Evolutionary conservation across 1,140 invertebrate species (phyloP).

Genomic region (Chymomyza costata): DNA sequence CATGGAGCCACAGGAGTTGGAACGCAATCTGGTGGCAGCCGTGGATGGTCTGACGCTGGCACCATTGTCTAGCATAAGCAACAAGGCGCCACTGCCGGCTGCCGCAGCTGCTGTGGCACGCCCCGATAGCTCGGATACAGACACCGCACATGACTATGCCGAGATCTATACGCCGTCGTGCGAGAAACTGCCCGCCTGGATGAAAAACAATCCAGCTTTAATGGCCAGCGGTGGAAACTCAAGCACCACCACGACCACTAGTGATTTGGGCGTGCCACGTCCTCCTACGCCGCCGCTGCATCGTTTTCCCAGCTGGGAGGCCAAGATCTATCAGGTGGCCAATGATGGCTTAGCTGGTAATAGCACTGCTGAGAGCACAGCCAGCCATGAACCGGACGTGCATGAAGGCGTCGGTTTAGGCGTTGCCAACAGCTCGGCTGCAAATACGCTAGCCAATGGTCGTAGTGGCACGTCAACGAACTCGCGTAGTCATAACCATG

Average conservation of each 20-base stretch:
- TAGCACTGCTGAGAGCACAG: slow-evolving; percentile 28
- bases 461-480: slow-evolving; percentile 14
- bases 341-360: slow-evolving; percentile 84
- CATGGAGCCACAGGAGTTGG: slow-evolving; percentile 76
- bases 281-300: slow-evolving; percentile 94
- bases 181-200: slow-evolving; percentile 80
- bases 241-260: slow-evolving; percentile 75
- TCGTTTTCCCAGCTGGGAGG: slow-evolving; percentile 93
- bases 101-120: slow-evolving; percentile 34
- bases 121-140: slow-evolving; percentile 80
- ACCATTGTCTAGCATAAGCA: slow-evolving; percentile 76
- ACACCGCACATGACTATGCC: slow-evolving; percentile 91
- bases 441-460: slow-evolving; percentile 35
- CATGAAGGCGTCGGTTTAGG: slow-evolving; percentile 32
- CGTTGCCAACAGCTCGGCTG: slow-evolving; percentile 1
- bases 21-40: slow-evolving; percentile 78
- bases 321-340: slow-evolving; percentile 93
- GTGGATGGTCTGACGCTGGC: slow-evolving; percentile 77
- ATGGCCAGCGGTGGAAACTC: slow-evolving; percentile 77
- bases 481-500: slow-evolving; percentile 18
- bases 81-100: slow-evolving; percentile 73
- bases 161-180: slow-evolving; percentile 95
- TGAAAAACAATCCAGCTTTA: slow-evolving; percentile 75
- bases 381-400: slow-evolving; percentile 42
- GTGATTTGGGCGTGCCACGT: slow-evolving; percentile 76